Evolutionary conservation across 2,888 invertebrate genomes (phyloP), one percentile per base, ranked within the genome.

Genomic region (Drosophila pullipes): DNA sequence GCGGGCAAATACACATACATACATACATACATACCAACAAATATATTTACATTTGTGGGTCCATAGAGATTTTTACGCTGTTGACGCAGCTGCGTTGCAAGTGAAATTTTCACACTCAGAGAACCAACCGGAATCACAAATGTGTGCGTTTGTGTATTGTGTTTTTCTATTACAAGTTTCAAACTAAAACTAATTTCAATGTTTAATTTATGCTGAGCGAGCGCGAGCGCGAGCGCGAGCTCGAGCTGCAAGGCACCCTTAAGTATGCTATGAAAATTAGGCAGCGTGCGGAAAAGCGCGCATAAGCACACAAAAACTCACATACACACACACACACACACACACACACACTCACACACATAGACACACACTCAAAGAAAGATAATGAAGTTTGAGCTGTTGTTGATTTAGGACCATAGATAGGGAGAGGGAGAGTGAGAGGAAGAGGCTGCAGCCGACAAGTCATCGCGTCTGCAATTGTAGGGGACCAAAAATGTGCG

Each of bases 41-140:
- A 37, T 25, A 25, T 47, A 39, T 35, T 37, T 63, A 54, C 49
- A 41, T n/a, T 41, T 31, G 44, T 60, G 39, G 31, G 41, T 58
- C 44, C 49, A 58, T 33, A 39, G 44, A 62, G 67, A 63, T 39
- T 59, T 53, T 39, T 39, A 28, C 11, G 55, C 52, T 74, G 76
- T 83, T 83, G 76, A 83, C 69, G 68, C 81, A 81, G 81, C 76
- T 81, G 81, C 37, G 62, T 57, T 67, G 41, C 73, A 62, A 83
- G 55, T 39, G 44, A 68, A 76, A 83, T 69, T 83, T 69, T 68
- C 83, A 81, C 81, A 55, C 55, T 57, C 57, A 35, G 33, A 58
- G 59, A 28, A 30, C 25, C 47, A 25, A 47, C 37, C 6, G 18
- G 35, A 57, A 47, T 28, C 35, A n/a, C n/a, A 66, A 37, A 41